phyloP scores from a whole-genome alignment of 2,888 invertebrate genomes.

The Acheta domesticus region DNA sequence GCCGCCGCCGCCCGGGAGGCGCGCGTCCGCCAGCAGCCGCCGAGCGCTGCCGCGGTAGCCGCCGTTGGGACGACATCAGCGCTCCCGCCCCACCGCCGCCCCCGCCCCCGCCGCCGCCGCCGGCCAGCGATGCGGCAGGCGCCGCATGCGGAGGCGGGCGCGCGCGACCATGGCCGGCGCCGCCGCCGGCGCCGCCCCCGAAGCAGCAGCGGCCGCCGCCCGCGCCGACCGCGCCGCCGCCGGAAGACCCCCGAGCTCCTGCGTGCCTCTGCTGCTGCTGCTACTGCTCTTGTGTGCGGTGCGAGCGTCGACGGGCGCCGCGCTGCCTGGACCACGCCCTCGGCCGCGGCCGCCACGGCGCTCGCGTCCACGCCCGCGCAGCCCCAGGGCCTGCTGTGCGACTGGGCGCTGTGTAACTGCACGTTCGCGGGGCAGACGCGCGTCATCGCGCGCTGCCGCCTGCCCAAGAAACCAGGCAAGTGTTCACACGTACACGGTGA shows the following conservation, averaged over 20 bases:
- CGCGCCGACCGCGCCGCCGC: background rate
- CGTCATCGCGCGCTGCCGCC: background rate
- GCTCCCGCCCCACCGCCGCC: background rate
- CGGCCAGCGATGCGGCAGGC: slow-evolving; percentile 18
- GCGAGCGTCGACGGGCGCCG: background rate
- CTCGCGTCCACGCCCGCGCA: background rate
- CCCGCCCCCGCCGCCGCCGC: background rate
- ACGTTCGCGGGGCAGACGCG: background rate
- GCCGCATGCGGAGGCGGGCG: background rate
- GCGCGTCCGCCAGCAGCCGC: background rate
- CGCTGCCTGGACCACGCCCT: background rate
- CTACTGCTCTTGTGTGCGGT: background rate
- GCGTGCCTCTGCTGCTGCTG: background rate
- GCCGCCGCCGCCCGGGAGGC: background rate
- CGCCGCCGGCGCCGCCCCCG: background rate
- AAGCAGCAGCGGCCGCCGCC: background rate
- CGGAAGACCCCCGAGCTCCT: background rate
- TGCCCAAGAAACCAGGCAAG: background rate
- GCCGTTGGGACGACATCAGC: background rate
- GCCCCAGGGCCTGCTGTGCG: background rate
- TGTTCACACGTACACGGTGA: background rate
- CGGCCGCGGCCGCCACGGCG: background rate
- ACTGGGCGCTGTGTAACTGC: background rate
- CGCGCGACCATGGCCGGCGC: slow-evolving; percentile 10
- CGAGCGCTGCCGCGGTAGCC: background rate